Percentiles rank a stretch among this genome's conserved stretches.
Evolutionary conservation across 2,797 vertebrate species (phyloP).

Genomic region (Oreonectes daqikongensis): DNA sequence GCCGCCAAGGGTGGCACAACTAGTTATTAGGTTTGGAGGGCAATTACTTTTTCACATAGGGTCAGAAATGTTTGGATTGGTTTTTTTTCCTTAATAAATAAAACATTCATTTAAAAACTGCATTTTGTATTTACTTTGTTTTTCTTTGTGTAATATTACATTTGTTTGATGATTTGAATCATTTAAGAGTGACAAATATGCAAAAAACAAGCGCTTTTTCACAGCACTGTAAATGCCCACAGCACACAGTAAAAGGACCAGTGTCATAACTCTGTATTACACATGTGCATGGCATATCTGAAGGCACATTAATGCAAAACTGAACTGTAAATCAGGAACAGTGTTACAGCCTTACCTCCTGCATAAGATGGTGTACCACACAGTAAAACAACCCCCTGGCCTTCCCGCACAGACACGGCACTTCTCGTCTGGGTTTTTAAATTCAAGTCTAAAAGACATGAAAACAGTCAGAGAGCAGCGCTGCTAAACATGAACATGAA

Average conservation of each 20-base stretch:
- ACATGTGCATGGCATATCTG: not conserved
- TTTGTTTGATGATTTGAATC: too few relatives aligned
- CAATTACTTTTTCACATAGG: too few relatives aligned
- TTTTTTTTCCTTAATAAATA: too few relatives aligned
- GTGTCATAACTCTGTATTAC: not conserved
- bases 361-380: slow-evolving; percentile 87
- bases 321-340: not conserved
- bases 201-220: too few relatives aligned
- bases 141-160: too few relatives aligned
- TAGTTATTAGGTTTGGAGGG: too few relatives aligned
- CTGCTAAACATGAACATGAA: not conserved
- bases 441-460: slow-evolving; percentile 80
- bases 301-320: not conserved
- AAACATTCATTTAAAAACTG: too few relatives aligned
- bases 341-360: slow-evolving; percentile 80
- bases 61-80: too few relatives aligned
- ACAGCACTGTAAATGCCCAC: too few relatives aligned
- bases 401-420: slow-evolving; percentile 91
- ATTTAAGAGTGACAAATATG: too few relatives aligned
- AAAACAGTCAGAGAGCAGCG: slow-evolving; percentile 8
- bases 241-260: not conserved
- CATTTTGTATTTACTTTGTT: too few relatives aligned
- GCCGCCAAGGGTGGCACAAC: too few relatives aligned
- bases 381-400: slow-evolving; percentile 92
- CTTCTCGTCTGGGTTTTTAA: slow-evolving; percentile 87